Evolutionary conservation across 2,888 invertebrate genomes (phyloP).

Genomic region (Leucoma salicis): DNA sequence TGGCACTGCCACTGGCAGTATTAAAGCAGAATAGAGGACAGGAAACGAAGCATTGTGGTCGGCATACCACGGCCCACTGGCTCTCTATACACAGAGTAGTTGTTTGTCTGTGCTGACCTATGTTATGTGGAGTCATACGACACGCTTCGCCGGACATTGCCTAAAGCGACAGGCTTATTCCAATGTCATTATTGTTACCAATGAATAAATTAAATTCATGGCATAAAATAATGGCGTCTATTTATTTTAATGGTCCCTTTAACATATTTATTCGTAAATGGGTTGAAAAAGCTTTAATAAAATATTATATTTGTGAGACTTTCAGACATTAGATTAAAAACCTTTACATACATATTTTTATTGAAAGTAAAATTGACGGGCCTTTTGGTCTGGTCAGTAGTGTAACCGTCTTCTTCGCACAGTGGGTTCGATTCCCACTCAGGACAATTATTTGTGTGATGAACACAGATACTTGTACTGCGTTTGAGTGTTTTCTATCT

Average conservation of each 20-base stretch:
- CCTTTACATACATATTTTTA: conserved; percentile 12
- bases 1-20: conserved; percentile 30
- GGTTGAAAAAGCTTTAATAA: conserved; percentile 36
- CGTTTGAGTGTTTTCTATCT: no score
- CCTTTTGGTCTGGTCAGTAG: no score
- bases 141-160: conserved; percentile 24
- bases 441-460: no score
- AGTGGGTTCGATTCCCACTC: no score
- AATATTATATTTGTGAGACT: conserved; percentile 26
- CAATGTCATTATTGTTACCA: conserved; percentile 11
- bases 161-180: conserved; percentile 9
- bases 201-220: conserved; percentile 7
- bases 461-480: no score
- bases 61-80: conserved; percentile 38
- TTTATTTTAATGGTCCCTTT: conserved; percentile 9
- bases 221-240: background rate
- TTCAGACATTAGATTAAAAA: conserved; percentile 28
- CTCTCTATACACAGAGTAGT: conserved; percentile 23
- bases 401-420: no score
- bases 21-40: conserved; percentile 29
- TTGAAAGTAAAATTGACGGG: conserved; percentile 4
- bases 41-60: conserved; percentile 46
- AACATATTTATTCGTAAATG: conserved; percentile 24
- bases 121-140: conserved; percentile 29
- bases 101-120: conserved; percentile 24